Evolutionary conservation across 64 coral and sea anemone species (phyloP).

Genomic region (Pachyseris speciosa): DNA sequence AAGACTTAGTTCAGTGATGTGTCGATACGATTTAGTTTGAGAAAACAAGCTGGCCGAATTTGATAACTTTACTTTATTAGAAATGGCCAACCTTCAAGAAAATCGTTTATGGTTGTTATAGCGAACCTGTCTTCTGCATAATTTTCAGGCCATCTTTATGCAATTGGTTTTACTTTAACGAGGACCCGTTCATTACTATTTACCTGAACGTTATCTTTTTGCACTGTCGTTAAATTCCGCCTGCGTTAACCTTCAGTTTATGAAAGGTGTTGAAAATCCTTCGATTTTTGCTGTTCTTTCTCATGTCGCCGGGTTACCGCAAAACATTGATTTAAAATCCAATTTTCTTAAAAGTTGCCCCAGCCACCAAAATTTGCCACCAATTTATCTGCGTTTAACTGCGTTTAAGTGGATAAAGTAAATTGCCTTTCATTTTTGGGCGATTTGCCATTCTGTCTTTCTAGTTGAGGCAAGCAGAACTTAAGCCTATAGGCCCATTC

Average conservation of each 20-base stretch:
- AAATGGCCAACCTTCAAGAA: not conserved
- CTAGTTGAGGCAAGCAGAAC: not conserved
- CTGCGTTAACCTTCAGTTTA: too few species aligned
- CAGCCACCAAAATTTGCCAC: not conserved
- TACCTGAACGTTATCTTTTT: too few species aligned
- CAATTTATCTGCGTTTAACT: conserved; percentile 16
- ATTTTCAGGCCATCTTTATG: too few species aligned
- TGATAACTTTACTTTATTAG: not conserved
- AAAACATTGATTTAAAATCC: not conserved
- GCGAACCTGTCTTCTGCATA: too few species aligned
- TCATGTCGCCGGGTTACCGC: not conserved
- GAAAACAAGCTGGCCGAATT: not conserved
- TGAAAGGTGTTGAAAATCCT: not conserved
- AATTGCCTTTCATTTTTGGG: not conserved
- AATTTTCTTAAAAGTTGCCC: not conserved
- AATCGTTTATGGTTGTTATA: too few species aligned
- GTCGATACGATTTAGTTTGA: too few species aligned
- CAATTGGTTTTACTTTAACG: too few species aligned
- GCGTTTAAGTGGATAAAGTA: not conserved
- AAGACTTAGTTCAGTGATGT: not conserved
- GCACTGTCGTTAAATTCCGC: too few species aligned
- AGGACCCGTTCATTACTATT: too few species aligned
- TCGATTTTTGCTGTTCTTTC: not conserved
- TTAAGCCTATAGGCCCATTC: too few species aligned
- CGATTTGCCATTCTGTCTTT: not conserved